Base-by-base conservation (phyloP, 1,140 invertebrate species). In the Batillaria attramentaria region DNA sequence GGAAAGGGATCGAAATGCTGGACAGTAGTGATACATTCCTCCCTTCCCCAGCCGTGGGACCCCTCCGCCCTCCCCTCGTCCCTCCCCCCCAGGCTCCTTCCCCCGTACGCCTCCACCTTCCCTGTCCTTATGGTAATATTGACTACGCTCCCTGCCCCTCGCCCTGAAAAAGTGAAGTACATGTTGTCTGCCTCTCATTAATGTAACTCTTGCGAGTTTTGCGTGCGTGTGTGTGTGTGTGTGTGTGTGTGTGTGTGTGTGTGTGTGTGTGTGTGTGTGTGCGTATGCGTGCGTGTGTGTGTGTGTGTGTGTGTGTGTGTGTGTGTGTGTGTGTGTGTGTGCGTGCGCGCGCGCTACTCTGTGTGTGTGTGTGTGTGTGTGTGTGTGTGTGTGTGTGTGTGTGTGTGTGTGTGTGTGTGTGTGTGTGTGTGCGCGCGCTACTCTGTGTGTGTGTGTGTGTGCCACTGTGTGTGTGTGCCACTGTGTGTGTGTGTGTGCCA, bases 371-470 rank as follows among this genome's bases (percentile, higher is more conserved):
- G 39, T 37, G 33, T 41, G 39, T 69, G 33, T 37, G 39, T 41
- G 2, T 39, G 28, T 62, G 57, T 28, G 57, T 62, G 57, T 62
- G 28, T 13, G 57, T 28, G 28, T 28, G 57, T 28, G 57, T 28
- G 57, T 28, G 13, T 62, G 28, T 62, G 28, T 16, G 57, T 62
- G 28, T 62, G 13, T 16, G 57, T 62, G 57, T 16, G 57, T 62
- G 57, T 62, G 57, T 62, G 57, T 28, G 39, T 69, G 66, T 69
- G 66, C 28, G 37, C 28, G 66, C 6, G 37, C 43, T 13, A 24
- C 37, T 41, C 2, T 69, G 66, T 69, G 66, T 69, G 16, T 69
- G 20, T 18, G 66, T 41, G 66, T 69, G 37, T 69, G 37, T 31
- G 39, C 33, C 16, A 24, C 20, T 69, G 39, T 69, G 66, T 39